Percentiles rank a stretch among this genome's conserved stretches.
Conservation (phyloP, 2,797 vertebrate genomes). For the Intellagama lesueurii region DNA sequence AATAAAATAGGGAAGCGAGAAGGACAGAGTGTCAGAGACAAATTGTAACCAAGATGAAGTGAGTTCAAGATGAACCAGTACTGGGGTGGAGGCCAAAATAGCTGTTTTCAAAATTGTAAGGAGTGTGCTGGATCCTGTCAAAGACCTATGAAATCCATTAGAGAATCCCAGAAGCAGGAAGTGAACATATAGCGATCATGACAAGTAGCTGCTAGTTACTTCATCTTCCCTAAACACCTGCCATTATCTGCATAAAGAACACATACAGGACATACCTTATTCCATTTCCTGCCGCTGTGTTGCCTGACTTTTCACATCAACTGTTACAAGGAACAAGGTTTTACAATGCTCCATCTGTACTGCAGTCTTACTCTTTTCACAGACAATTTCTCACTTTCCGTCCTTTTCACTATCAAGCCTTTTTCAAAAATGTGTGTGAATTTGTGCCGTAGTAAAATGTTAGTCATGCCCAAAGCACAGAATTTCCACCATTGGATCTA, state of each 20-base stretch:
- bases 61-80: not conserved
- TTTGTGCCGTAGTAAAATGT: not conserved
- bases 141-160: not conserved
- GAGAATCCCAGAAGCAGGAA: not conserved
- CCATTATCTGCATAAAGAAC: not conserved
- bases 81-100: not conserved
- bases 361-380: not conserved
- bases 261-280: not conserved
- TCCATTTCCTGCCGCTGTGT: not conserved
- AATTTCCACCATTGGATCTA: not conserved
- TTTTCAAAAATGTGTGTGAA: not conserved
- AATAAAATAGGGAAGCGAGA: not conserved
- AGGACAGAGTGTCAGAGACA: not conserved
- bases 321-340: not conserved
- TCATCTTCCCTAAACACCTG: not conserved
- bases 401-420: not conserved
- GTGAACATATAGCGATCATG: too few species aligned
- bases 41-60: not conserved
- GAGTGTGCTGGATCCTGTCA: not conserved
- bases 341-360: not conserved
- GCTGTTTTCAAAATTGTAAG: not conserved
- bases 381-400: not conserved
- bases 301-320: not conserved
- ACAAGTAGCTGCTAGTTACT: not conserved
- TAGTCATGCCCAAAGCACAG: too few species aligned